Evolutionary conservation across 2,797 vertebrate genomes (phyloP).

Genomic region (Pteropus rufus): DNA sequence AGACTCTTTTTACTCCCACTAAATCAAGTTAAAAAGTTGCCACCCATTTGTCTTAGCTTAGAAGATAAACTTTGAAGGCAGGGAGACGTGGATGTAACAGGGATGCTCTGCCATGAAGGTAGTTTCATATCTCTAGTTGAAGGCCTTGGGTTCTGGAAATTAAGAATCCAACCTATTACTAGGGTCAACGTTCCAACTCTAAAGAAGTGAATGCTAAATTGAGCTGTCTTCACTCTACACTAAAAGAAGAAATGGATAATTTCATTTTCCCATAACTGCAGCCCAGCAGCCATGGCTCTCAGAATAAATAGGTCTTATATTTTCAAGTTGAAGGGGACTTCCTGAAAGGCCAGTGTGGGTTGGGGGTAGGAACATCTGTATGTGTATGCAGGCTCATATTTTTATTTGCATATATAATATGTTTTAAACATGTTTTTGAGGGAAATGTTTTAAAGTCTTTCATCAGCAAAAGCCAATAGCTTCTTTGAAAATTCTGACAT

Average conservation of each 20-base stretch:
- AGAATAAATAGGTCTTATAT: not conserved
- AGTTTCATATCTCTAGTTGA: not conserved
- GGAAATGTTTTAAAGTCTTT: constrained; percentile 37
- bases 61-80: not conserved
- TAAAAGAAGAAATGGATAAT: not conserved
- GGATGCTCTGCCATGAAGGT: not conserved
- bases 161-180: not conserved
- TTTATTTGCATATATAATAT: not conserved
- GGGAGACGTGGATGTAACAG: not conserved
- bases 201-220: not conserved
- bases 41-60: not conserved
- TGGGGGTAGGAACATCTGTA: not conserved
- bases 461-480: constrained; percentile 52
- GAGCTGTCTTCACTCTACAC: not conserved
- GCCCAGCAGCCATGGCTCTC: not conserved
- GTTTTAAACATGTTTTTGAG: constrained; percentile 38
- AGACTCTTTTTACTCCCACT: not conserved
- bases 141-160: not conserved
- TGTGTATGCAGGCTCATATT: not conserved
- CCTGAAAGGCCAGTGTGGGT: not conserved
- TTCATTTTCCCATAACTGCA: not conserved
- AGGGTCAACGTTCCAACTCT: not conserved
- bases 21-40: not conserved
- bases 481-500: constrained; percentile 45
- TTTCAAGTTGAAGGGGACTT: not conserved